Evolutionary conservation across 2,888 invertebrate genomes (phyloP), one percentile per base, ranked within the genome.

Genomic region (Cheilosia vulpina): DNA sequence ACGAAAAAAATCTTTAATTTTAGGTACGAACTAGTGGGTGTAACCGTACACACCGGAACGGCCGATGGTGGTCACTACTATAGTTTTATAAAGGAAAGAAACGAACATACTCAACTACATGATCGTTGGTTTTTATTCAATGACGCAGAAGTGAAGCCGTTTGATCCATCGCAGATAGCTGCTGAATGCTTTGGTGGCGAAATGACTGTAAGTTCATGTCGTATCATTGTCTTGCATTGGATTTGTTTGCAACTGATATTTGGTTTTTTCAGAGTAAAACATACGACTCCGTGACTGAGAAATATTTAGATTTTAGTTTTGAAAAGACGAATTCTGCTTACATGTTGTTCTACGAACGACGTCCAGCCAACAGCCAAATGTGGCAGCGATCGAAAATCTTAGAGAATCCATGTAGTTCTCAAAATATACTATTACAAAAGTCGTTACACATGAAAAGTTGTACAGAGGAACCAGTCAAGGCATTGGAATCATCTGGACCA

Each of bases 311-410:
- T 92, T 98, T 98, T 90, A 98, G 98, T 89, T 98, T 98, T 91
- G 98, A 98, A 93, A 98, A 98, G 93, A 98, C 98, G 2, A 98
- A 98, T 92, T 98, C 98, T 90, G 98, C 98, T 0, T 98, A 98
- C 92, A 98, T 98, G 98, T 91, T 98, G 88, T 98, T 98, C 92
- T 98, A 98, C 93, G 98, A 98, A 92, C 94, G 97, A 89, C 96
- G 96, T 87, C 94, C 91, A 66, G 89, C 91, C 94, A 89, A 93
- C 21, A 77, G 66, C 11, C 80, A 81, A 80, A 27, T 66, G 38
- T 76, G 71, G 76, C 76, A 76, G 4, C 76, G 76, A 43, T 63
- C 71, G 2, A 66, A 77, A 19, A 47, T 62, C 19, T 77, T 62
- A 9, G 85, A 85, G 27, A 85, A 76, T 66, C 85, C 85, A 52